These are phyloP conservation scores for Nylanderia fulva DNA, from an alignment of 1,140 invertebrate genomes.

Conservation along the genomic window DNA sequence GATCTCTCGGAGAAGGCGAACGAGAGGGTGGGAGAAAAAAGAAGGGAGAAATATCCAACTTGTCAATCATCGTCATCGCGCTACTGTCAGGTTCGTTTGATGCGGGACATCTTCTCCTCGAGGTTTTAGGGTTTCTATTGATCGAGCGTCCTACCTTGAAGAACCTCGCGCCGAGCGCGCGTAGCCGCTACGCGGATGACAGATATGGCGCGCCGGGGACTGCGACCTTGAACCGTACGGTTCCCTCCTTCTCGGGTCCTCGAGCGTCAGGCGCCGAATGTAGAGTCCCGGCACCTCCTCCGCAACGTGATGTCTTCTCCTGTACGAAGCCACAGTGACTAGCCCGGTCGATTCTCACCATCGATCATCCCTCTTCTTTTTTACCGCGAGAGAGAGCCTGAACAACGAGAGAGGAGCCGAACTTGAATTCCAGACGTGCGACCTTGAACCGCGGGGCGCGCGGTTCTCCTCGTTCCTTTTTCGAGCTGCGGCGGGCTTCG, in stretches of 20 bases:
- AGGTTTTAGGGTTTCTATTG: no score
- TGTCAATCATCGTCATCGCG: conserved; percentile 58
- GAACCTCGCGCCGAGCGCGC: conserved; percentile 76
- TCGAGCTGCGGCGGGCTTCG: conserved; percentile 17
- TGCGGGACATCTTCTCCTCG: not conserved
- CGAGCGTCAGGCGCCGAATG: conserved; percentile 82
- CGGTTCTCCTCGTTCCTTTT: not conserved
- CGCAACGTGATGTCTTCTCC: conserved; percentile 79
- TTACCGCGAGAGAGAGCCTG: conserved; percentile 11
- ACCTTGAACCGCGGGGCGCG: conserved; percentile 69
- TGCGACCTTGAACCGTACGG: conserved; percentile 78
- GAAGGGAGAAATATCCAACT: conserved; percentile 1
- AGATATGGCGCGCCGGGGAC: conserved; percentile 80
- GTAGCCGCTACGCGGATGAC: conserved; percentile 79
- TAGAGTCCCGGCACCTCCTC: conserved; percentile 84
- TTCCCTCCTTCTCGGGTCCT: conserved; percentile 81
- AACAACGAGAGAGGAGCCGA: conserved; percentile 41
- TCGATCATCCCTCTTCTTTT: conserved; percentile 71
- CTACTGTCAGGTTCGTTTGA: not conserved
- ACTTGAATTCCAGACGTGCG: conserved; percentile 59
- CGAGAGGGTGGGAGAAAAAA: no score
- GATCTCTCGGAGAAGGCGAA: not conserved
- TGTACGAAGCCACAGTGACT: conserved; percentile 79
- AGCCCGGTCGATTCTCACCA: conserved; percentile 72
- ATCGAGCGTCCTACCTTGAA: no score